Evolutionary conservation across 2,797 vertebrate species (phyloP).

Genomic region (Tinamus major): DNA sequence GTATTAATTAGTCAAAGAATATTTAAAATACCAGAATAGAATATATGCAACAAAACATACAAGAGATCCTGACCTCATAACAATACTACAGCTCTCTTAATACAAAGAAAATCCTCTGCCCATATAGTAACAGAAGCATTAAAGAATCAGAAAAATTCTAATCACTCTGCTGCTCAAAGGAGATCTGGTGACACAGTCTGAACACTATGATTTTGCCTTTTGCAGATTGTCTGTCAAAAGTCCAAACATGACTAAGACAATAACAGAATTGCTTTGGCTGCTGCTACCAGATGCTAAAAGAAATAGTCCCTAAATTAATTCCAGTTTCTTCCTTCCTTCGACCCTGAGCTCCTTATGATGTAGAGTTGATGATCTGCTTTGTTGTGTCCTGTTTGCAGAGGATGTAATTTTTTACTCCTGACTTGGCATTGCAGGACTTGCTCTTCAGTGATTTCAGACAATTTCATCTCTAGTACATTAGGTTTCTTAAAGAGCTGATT

Average conservation of each 20-base stretch:
- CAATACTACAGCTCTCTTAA: not conserved
- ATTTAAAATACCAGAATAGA: not conserved
- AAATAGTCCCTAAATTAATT: constrained; percentile 41
- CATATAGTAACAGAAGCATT: not conserved
- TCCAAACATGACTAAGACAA: constrained; percentile 2
- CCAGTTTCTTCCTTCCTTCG: constrained; percentile 40
- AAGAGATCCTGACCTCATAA: not conserved
- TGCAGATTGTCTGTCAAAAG: not conserved
- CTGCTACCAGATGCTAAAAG: constrained; percentile 38
- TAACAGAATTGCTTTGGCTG: constrained; percentile 13
- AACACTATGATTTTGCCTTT: not conserved
- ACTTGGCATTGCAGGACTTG: not conserved
- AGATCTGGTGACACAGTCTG: constrained; percentile 17
- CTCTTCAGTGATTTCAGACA: not conserved
- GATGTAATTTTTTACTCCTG: constrained; percentile 13
- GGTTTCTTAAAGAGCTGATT: not conserved
- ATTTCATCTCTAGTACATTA: not conserved
- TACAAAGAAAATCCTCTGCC: not conserved
- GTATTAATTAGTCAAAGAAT: not conserved
- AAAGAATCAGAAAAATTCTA: not conserved
- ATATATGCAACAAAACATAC: not conserved
- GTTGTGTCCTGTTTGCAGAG: constrained; percentile 12
- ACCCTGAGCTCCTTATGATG: not conserved
- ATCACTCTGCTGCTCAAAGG: not conserved
- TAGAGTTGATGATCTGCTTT: constrained; percentile 32